Evolutionary conservation across 2,888 invertebrate genomes (phyloP), one percentile per base, ranked within the genome.

Genomic region (Dusona sp.): DNA sequence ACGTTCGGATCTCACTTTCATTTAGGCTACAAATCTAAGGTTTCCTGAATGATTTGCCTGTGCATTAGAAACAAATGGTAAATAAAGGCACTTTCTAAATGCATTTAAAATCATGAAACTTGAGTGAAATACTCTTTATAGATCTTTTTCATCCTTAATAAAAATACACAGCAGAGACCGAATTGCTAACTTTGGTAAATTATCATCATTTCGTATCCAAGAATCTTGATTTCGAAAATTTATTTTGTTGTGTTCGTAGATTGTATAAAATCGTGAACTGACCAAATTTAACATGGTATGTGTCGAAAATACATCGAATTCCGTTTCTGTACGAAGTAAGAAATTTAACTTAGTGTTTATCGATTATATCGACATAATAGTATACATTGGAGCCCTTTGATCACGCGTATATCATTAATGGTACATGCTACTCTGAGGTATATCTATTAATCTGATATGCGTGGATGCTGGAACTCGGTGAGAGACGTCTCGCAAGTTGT

Each of bases 391-490:
- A 64, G 72, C 33, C 72, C 61, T 72, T 64, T 73, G 72, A 64
- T 73, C 61, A 38, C 51, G 73, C 22, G 25, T 57, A 48, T 81
- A 82, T 54, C 70, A 29, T 38, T 72, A 73, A 80, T 73, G 68
- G 33, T 79, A 48, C 65, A 85, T 38, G 54, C 48, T 70, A 33
- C 68, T 61, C 25, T 79, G 42, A 42, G 42, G 11, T 68, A 68
- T 68, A 74, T 54, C 42, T 54, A 57, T 61, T 72, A 79, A 86
- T 83, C 72, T 61, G 64, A 77, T 80, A 80, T 73, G 83, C 86
- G 86, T 77, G 86, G 79, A 83, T 79, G 74, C 79, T 79, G 82
- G 64, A 48, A 86, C 64, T 64, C 70, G 64, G 65, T 45, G 78
- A 77, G 77, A 77, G 78, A 73, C 78, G 51, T 75, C 79, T 75